These are phyloP conservation scores for Babylonia areolata DNA, from an alignment of 1,140 invertebrate genomes.

Conservation along the genomic window DNA sequence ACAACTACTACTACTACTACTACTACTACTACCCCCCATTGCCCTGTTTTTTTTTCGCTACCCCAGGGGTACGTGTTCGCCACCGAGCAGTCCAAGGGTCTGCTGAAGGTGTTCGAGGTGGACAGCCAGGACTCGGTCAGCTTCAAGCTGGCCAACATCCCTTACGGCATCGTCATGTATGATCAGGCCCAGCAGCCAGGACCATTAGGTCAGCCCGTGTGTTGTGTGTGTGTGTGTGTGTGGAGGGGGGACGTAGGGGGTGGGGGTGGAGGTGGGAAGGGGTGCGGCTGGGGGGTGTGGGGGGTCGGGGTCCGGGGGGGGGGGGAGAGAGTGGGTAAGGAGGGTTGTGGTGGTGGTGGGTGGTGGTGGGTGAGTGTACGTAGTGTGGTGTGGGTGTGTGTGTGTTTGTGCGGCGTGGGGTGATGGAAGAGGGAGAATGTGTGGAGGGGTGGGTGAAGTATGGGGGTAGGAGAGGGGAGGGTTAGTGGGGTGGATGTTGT, in stretches of 20 bases:
- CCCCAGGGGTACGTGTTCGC: slow-evolving; percentile 61
- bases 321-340: not conserved
- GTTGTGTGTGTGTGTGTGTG: not conserved
- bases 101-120: slow-evolving; percentile 56
- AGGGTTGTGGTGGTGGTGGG: not conserved
- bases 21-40: too few species aligned
- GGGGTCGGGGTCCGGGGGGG: not conserved
- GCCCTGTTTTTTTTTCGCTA: not conserved
- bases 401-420: too few species aligned
- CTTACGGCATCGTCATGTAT: slow-evolving; percentile 67
- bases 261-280: not conserved
- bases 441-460: too few species aligned
- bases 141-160: slow-evolving; percentile 58
- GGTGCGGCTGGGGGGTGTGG: not conserved
- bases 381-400: too few species aligned
- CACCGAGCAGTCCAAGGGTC: slow-evolving; percentile 59
- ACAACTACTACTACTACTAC: too few species aligned
- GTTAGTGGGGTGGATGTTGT: too few species aligned
- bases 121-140: slow-evolving; percentile 47
- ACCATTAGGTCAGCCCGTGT: not conserved
- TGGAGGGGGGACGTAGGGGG: not conserved
- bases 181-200: slow-evolving; percentile 51
- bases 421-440: too few species aligned
- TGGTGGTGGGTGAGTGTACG: too few species aligned
- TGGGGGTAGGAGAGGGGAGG: too few species aligned